Evolutionary conservation across 2,113 vertebrate genomes (phyloP).

Genomic region (Tachysurus fulvidraco): DNA sequence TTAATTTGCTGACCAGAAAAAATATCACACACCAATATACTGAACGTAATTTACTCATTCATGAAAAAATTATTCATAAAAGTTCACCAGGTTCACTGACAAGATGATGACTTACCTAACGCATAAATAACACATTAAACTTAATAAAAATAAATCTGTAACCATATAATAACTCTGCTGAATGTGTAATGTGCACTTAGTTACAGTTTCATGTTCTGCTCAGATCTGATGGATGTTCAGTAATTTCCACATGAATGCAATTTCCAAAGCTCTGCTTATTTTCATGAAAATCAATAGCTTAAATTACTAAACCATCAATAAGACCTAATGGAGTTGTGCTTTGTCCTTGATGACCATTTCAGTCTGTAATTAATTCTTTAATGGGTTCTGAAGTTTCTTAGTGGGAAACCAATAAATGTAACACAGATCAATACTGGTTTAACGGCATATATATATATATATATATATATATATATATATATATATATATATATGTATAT

Average conservation of each 20-base stretch:
- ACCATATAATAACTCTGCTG: not conserved
- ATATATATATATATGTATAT: too few relatives aligned
- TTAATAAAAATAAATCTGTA: conserved; percentile 5
- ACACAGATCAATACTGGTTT: not conserved
- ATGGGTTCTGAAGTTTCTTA: conserved; percentile 4
- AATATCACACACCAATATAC: not conserved
- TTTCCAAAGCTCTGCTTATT: not conserved
- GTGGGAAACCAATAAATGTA: not conserved
- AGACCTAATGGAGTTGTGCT: conserved; percentile 5
- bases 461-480: too few relatives aligned
- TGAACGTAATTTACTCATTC: not conserved
- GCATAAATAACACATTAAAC: not conserved
- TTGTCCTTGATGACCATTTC: conserved; percentile 1
- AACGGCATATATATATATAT: not conserved
- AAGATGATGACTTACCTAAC: conserved; percentile 1
- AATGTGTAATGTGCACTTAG: not conserved
- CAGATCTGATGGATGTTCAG: not conserved
- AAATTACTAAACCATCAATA: not conserved
- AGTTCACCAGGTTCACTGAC: not conserved
- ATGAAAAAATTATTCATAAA: not conserved
- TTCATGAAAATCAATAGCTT: conserved; percentile 17
- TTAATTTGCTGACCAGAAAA: not conserved
- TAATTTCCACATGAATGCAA: conserved; percentile 27
- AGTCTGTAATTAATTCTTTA: conserved; percentile 23
- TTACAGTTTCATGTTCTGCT: conserved; percentile 8